Base-by-base conservation (phyloP, 1,140 invertebrate genomes). In the Maconellicoccus hirsutus region DNA sequence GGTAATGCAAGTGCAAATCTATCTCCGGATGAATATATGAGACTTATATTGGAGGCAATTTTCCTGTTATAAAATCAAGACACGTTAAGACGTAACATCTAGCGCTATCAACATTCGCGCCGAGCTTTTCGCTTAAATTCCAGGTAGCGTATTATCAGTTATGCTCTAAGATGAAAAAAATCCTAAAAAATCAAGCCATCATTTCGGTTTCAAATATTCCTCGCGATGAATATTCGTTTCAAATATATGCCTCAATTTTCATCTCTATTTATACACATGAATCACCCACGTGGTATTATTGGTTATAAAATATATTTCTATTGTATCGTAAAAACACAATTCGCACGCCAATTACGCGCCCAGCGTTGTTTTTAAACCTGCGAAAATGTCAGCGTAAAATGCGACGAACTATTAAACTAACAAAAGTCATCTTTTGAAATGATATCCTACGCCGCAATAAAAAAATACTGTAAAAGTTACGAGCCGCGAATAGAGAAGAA, bases 1-100 rank as follows among this genome's bases (percentile, higher is more conserved):
- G 10, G 42, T 52, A 52, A 52, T 52, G 42, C 42, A 52, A 52
- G 42, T 52, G 42, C 42, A 52, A 52, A 52, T 52, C 42, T 52
- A 52, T 52, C 42, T 52, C 16, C 42, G 42, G 42, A 52, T 52
- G 42, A 52, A 52, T 52, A 52, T 52, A 52, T 52, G 42, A 52
- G 42, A 52, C 42, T 52, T 52, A 52, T 52, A 52, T 52, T 16
- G 42, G 42, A 52, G 42, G 42, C 42, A 52, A 52, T 52, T 52
- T 52, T 52, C 42, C 42, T 52, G 42, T 52, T 52, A 52, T 52
- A 52, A 52, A 52, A 52, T 52, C 42, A 52, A 52, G 42, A 52
- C 42, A 52, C 42, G 42, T 52, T 52, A 52, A 52, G 42, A 52
- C 42, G 42, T 52, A 52, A 52, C 42, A 52, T 52, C 42, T 19